These are phyloP conservation scores for Oncopeltus fasciatus DNA, from an alignment of 1,140 invertebrate genomes.

Conservation along the genomic window DNA sequence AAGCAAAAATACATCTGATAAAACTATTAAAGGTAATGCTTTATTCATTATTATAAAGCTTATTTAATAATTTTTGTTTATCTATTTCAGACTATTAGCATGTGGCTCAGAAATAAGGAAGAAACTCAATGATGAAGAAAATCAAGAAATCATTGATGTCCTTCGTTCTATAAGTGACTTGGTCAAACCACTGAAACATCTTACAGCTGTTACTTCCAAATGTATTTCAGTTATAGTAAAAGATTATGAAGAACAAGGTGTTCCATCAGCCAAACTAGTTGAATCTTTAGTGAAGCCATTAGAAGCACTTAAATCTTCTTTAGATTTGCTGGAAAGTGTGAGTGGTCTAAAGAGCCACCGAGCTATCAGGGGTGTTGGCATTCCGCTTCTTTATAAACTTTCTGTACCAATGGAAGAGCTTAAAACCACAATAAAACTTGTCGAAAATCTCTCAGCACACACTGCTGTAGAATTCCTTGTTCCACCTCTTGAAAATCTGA, in stretches of 20 bases:
- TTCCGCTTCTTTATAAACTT: slow-evolving; percentile 22
- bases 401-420: slow-evolving; percentile 24
- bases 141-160: slow-evolving; percentile 22
- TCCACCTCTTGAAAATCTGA: slow-evolving; percentile 35
- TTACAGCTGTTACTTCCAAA: slow-evolving; percentile 22
- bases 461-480: slow-evolving; percentile 33
- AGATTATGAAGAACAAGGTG: slow-evolving; percentile 15
- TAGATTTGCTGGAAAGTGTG: slow-evolving; percentile 20
- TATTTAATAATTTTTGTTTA: too few species aligned
- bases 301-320: slow-evolving; percentile 19
- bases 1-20: too few species aligned
- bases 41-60: too few species aligned
- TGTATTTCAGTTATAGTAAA: slow-evolving; percentile 21
- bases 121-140: slow-evolving; percentile 12
- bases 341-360: slow-evolving; percentile 11
- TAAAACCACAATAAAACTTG: slow-evolving; percentile 23
- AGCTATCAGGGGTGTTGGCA: slow-evolving; percentile 19
- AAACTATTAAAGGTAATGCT: too few species aligned
- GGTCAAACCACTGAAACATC: slow-evolving; percentile 22
- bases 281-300: slow-evolving; percentile 21
- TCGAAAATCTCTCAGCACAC: slow-evolving; percentile 24
- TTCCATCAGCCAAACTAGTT: slow-evolving; percentile 17
- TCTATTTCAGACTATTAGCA: not conserved
- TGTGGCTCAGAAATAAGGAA: slow-evolving; percentile 10
- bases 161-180: slow-evolving; percentile 17